A percentile compares a stretch with the other conserved stretches of the same genome.
phyloP scores from a whole-genome alignment of 2,888 invertebrate genomes.

The Eucriotettix oculatus region DNA sequence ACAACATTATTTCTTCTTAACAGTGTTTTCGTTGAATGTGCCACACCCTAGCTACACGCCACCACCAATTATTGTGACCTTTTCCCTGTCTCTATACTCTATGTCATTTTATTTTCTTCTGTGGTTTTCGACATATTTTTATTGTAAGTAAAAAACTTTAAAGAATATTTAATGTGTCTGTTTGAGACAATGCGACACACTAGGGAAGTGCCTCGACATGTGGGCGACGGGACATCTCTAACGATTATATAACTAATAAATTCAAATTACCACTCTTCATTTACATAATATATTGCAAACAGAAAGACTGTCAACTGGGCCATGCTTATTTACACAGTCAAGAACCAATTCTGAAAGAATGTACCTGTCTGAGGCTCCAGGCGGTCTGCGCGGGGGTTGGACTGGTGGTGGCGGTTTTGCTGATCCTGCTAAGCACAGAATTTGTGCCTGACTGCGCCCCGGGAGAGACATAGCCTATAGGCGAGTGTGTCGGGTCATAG shows the following conservation, averaged over 20 bases:
- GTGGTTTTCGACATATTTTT: no score
- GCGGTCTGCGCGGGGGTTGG: conserved; percentile 52
- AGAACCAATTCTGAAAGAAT: neutral
- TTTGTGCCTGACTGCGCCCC: conserved; percentile 17
- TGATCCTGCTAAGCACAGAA: conserved; percentile 43
- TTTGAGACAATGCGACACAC: no score
- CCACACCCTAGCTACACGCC: no score
- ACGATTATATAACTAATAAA: neutral
- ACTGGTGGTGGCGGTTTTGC: conserved; percentile 49
- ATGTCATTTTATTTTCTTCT: no score
- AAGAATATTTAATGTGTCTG: no score
- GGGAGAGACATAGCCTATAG: conserved; percentile 37
- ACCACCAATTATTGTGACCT: no score
- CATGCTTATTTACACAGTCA: neutral
- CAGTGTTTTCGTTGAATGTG: no score
- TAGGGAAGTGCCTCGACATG: no score
- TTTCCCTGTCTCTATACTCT: no score
- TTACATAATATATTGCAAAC: neutral
- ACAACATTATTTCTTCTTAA: no score
- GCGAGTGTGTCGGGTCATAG: conserved; percentile 64
- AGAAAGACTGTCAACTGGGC: neutral
- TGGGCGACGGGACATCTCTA: neutral
- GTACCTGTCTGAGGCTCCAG: conserved; percentile 44
- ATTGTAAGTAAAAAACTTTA: no score
- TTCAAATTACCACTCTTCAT: neutral